Base-by-base conservation (phyloP, 2,797 vertebrate species). In the Sebastiscus albofasciatus region DNA sequence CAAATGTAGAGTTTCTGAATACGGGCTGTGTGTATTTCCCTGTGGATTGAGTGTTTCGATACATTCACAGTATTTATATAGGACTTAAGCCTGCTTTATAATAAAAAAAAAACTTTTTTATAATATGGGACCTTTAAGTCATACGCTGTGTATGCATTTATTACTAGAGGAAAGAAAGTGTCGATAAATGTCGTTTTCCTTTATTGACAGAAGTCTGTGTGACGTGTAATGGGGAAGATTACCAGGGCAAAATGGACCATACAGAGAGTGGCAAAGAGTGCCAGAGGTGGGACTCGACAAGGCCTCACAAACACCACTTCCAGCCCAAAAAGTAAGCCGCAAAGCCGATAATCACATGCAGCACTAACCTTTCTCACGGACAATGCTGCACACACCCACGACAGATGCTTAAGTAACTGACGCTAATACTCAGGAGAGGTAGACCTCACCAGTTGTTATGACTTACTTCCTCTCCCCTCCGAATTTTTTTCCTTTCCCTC, bases 211-310 rank as follows among this genome's bases (percentile, higher is more conserved):
- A 97, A 76, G 96, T 97, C 90, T 99, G 98, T 83, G 95, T 99
- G 96, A 95, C 91, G 4, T 99, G 98, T 90, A 99, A 98, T 70
- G 98, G 98, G 39, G 97, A 98, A 92, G 95, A 93, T 87, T 99
- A 99, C 56, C 95, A 89, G 77, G 98, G 98, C 6, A 97, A 97
- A 75, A 94, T 99, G 96, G 98, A 99, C 95, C 97, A 96, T 83
- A 99, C 98, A 0, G 96, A 97, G 88, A 96, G 96, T 0, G 98
- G 98, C 82, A 98, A 96, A 87, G 97, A 97, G 91, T 99, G 98
- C 87, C 98, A 99, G 90, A 96, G 98, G 81, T 99, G 98, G 98
- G 98, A 99, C 93, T 96, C 95, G 16, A 89, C 96, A 83, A 96
- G 94, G 75, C 98, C 97, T 71, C 97, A 99, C 91, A 97, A 94